phyloP scores from a whole-genome alignment of 2,113 vertebrate species.

The Shinisaurus crocodilurus region DNA sequence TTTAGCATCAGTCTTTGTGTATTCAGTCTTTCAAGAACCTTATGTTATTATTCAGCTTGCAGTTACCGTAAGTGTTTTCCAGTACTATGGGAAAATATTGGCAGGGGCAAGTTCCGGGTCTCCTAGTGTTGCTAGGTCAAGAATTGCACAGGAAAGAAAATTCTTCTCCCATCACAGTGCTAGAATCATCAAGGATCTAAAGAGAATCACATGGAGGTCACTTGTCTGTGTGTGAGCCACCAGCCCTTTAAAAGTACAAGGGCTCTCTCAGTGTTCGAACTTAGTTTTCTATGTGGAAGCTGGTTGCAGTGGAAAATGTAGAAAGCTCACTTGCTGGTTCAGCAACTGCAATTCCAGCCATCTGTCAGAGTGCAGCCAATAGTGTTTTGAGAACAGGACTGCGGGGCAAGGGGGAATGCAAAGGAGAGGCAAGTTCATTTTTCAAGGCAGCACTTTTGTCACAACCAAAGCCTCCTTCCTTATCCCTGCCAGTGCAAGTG shows the following conservation, averaged over 20 bases:
- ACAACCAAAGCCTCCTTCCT: neutral
- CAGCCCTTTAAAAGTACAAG: neutral
- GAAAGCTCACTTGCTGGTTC: slow-evolving; percentile 9
- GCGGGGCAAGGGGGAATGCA: neutral
- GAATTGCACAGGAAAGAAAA: neutral
- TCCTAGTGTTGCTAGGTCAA: neutral
- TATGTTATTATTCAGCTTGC: neutral
- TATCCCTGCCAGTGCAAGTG: neutral
- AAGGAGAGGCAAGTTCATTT: neutral
- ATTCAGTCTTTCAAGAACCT: neutral
- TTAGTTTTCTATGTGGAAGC: neutral
- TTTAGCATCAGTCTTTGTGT: neutral
- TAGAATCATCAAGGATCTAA: too few species aligned
- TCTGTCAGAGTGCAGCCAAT: slow-evolving; percentile 9
- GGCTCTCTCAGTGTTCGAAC: neutral
- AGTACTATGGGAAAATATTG: neutral
- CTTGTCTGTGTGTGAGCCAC: neutral
- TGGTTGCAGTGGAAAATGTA: neutral
- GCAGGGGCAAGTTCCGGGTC: neutral
- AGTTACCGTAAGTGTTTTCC: neutral
- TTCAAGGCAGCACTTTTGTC: neutral
- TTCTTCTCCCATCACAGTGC: neutral
- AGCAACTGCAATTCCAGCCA: slow-evolving; percentile 6
- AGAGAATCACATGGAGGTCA: neutral
- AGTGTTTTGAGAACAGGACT: neutral